phyloP scores from a whole-genome alignment of 2,113 vertebrate species.

The Ictalurus punctatus region DNA sequence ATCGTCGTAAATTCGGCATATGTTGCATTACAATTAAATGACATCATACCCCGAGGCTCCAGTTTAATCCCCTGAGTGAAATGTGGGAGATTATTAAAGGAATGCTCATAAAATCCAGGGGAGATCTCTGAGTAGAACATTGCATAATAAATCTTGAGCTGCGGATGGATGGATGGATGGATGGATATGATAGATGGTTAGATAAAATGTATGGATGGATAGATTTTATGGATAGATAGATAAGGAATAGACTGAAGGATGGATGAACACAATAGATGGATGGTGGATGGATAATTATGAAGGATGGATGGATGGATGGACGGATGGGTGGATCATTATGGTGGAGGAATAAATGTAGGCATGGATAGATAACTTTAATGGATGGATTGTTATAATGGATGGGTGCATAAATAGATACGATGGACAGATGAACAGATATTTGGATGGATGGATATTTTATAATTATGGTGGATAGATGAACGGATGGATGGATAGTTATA shows the following conservation, averaged over 20 bases:
- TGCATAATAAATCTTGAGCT: neutral
- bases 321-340: neutral
- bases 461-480: neutral
- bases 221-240: neutral
- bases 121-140: neutral
- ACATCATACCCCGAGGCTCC: conserved; percentile 33
- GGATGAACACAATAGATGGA: neutral
- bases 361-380: neutral
- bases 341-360: neutral
- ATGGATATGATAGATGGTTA: neutral
- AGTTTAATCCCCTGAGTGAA: conserved; percentile 2
- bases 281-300: neutral
- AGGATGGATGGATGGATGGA: neutral
- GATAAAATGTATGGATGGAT: neutral
- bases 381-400: neutral
- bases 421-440: neutral
- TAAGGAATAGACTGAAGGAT: neutral
- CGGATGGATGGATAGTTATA: neutral
- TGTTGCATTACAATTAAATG: conserved; percentile 2
- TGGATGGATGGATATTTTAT: no score
- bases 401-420: neutral
- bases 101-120: conserved; percentile 19
- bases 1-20: conserved; percentile 10
- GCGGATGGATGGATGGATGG: neutral
- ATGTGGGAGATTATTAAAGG: conserved; percentile 14